These are phyloP conservation scores for Phragmatobia fuliginosa DNA, from an alignment of 2,888 invertebrate species.

Conservation along the genomic window DNA sequence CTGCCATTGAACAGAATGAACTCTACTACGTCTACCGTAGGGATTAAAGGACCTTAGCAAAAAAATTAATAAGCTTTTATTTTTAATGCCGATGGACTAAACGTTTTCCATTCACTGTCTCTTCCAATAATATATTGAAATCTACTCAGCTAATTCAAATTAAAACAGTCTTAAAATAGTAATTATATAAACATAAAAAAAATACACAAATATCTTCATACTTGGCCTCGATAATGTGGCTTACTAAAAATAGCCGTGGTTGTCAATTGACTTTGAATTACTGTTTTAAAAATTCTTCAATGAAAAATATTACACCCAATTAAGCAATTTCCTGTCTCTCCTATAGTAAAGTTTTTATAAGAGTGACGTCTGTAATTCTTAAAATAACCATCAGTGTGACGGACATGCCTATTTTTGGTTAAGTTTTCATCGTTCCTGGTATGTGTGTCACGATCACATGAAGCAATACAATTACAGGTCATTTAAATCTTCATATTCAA, in stretches of 20 bases:
- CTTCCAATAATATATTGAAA: neutral
- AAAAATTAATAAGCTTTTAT: no score
- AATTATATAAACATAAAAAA: neutral
- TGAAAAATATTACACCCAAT: neutral
- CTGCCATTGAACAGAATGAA: no score
- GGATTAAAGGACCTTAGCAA: no score
- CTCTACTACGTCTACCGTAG: no score
- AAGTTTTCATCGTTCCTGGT: constrained; percentile 3
- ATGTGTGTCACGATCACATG: constrained; percentile 1
- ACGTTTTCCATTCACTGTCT: neutral
- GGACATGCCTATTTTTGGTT: constrained; percentile 5
- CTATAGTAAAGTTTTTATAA: neutral
- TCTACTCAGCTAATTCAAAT: no score
- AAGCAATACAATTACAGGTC: neutral
- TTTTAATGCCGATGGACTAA: neutral
- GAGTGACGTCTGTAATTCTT: neutral
- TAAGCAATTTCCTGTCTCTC: neutral
- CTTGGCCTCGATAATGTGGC: neutral
- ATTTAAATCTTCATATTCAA: neutral
- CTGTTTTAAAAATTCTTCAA: neutral
- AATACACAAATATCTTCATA: neutral
- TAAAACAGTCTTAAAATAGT: no score
- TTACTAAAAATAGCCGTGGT: neutral
- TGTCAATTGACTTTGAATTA: neutral
- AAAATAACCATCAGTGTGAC: constrained; percentile 5